Evolutionary conservation across 2,113 vertebrate species (phyloP).

Genomic region (human (Homo sapiens)): GRCh38 chrX:53184501-53185000

Average conservation of each 20-base stretch:
- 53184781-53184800: neutral
- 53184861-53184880: conserved; percentile 18
- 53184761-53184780: conserved; percentile 17
- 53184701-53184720: conserved; percentile 3
- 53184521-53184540: too few species aligned
- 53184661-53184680: neutral
- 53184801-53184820: conserved; percentile 30
- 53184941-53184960: conserved; percentile 23
- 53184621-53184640: neutral
- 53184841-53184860: neutral
- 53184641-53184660: neutral
- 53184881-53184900: conserved; percentile 32
- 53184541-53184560: conserved; percentile 44
- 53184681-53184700: conserved; percentile 20
- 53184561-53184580: neutral
- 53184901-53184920: neutral
- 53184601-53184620: neutral
- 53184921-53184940: neutral
- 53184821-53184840: neutral
- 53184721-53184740: conserved; percentile 1
- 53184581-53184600: conserved; percentile 10
- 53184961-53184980: neutral
- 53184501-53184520: too few species aligned
- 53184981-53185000: neutral
- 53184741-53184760: neutral